These are phyloP conservation scores for Selene dorsalis DNA, from an alignment of 2,797 vertebrate species.

Conservation along the genomic window DNA sequence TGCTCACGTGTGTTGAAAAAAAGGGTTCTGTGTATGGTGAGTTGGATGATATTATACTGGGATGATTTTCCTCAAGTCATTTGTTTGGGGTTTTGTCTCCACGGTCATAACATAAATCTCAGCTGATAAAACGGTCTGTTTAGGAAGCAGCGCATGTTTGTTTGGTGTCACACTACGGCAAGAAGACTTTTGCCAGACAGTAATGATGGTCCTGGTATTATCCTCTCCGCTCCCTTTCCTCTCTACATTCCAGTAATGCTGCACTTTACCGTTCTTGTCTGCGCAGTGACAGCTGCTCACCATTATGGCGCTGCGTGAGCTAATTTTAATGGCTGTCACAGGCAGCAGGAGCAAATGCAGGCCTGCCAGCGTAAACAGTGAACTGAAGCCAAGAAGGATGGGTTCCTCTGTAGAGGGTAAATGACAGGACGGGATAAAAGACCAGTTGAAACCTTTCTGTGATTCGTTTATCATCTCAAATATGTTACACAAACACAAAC, in stretches of 20 bases:
- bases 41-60: slow-evolving; percentile 20
- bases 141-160: slow-evolving; percentile 25
- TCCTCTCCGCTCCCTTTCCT: slow-evolving; percentile 42
- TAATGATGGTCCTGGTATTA: slow-evolving; percentile 56
- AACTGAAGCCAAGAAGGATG: slow-evolving; percentile 68
- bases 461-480: slow-evolving; percentile 55
- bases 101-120: slow-evolving; percentile 11
- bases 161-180: slow-evolving; percentile 40
- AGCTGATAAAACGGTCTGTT: slow-evolving; percentile 21
- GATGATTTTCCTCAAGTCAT: background rate
- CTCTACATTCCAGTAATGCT: slow-evolving; percentile 74
- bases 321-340: slow-evolving; percentile 82
- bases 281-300: slow-evolving; percentile 82
- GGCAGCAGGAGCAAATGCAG: slow-evolving; percentile 72
- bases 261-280: slow-evolving; percentile 76
- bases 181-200: slow-evolving; percentile 54
- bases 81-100: slow-evolving; percentile 22
- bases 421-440: slow-evolving; percentile 54
- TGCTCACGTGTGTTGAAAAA: slow-evolving; percentile 26
- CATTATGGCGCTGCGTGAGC: slow-evolving; percentile 77
- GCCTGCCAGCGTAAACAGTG: slow-evolving; percentile 76
- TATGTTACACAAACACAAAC: slow-evolving; percentile 37
- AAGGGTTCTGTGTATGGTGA: slow-evolving; percentile 4
- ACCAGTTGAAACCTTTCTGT: slow-evolving; percentile 45
- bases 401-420: slow-evolving; percentile 66